Evolutionary conservation across 1,140 invertebrate genomes (phyloP), one percentile per base, ranked within the genome.

Genomic region (Daktulosphaira vitifoliae): DNA sequence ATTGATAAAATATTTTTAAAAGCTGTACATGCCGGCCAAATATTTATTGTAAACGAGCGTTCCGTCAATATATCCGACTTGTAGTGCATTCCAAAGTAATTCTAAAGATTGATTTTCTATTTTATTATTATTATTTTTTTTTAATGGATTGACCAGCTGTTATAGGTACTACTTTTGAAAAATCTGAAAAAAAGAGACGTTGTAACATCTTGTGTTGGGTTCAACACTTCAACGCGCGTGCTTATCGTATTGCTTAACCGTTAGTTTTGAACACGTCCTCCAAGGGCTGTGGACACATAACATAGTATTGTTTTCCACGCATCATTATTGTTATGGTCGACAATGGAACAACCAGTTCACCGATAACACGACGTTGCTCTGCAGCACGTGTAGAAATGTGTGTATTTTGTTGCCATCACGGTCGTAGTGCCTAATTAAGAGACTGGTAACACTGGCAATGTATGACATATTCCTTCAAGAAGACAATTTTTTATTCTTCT

Each of bases 291-390:
- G 52, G 52, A 15, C 33, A 37, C 33, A 37, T 37, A 37, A 37
- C 13, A 37, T 44, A 44, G 5, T 44, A 44, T 16, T 16, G 11
- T 5, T 44, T 4, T 44, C 29, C 29, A 33, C 29, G 29, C 29
- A 33, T 33, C 29, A 33, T 33, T 33, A 33, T 33, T 33, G 29
- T 33, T 44, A n/a, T 44, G 39, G 39, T 44, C 53, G 39, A 59
- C 38, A 59, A 59, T 59, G 42, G 54, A 59, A 33, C 11, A 59
- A 59, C 54, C 39, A 15, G 54, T 59, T 59, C 26, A 59, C 54
- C 54, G 54, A 59, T 59, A 44, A n/a, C 26, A 29, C 54, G 54
- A 22, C 20, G 33, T 42, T 26, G 22, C 16, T n/a, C 38, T 33
- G 29, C 5, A 33, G 22, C 54, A 29, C 53, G 53, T 56, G 53